phyloP scores from a whole-genome alignment of 2,797 vertebrate species.

The Pogoniulus pusillus region DNA sequence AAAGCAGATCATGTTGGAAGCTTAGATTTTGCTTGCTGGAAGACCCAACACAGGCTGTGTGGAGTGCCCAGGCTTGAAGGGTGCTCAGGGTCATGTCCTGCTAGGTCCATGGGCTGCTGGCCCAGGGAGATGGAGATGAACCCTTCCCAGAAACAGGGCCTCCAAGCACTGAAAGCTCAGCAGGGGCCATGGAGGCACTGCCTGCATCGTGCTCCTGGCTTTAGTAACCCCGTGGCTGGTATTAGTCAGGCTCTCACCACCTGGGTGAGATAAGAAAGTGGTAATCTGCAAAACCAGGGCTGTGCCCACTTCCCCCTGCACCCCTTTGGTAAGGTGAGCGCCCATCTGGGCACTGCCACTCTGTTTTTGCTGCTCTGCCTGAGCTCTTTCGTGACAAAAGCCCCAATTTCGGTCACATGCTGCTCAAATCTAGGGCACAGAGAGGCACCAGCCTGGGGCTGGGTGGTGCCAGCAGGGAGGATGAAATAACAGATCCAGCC shows the following conservation, averaged over 20 bases:
- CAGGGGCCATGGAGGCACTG: fast-evolving
- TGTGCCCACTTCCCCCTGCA: fast-evolving
- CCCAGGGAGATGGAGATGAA: fast-evolving
- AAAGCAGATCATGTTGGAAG: not conserved
- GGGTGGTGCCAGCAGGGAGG: not conserved
- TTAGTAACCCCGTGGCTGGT: fast-evolving
- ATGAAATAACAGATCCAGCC: not conserved
- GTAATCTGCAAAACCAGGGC: not conserved
- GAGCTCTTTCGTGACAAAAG: not conserved
- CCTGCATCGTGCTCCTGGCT: not conserved
- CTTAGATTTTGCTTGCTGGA: not conserved
- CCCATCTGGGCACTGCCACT: not conserved
- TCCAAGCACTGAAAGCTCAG: fast-evolving
- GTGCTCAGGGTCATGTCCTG: fast-evolving
- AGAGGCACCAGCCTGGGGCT: not conserved
- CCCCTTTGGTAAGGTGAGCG: fast-evolving
- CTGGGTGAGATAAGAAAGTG: not conserved
- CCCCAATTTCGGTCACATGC: not conserved
- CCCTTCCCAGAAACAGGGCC: not conserved
- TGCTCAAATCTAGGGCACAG: conserved; percentile 21
- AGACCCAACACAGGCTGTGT: not conserved
- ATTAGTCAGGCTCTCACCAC: not conserved
- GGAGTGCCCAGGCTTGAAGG: fast-evolving
- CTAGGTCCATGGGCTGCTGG: fast-evolving
- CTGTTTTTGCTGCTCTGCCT: not conserved